Evolutionary conservation across 2,113 vertebrate species (phyloP), one percentile per base, ranked within the genome.

Genomic region (Formicarius rufipectus): DNA sequence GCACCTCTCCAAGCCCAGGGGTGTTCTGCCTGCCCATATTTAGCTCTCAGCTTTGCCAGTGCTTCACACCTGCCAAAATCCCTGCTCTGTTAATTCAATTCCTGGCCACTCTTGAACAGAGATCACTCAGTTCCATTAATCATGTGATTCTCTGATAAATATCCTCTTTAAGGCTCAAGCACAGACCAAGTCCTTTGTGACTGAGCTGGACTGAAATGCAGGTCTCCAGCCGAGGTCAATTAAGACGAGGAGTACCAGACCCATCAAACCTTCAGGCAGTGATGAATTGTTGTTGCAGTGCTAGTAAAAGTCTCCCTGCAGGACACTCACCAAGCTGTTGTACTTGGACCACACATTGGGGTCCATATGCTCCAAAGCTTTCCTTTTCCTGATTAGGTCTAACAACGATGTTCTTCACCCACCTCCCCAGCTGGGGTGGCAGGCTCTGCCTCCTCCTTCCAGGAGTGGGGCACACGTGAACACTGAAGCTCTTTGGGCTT

Each of bases 281-380:
- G 94, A 97, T 96, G 93, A 95, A 96, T 97, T 94, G 91, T 68
- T 97, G 93, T 87, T 96, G 95, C 96, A 96, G 71, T 0, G 93
- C 87, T 96, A 88, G 94, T 89, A 94, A 97, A 97, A 97, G 95
- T 81, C 91, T 97, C 94, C 95, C 96, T 95, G 95, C 95, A 95
- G 95, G 94, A 96, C 93, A 79, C 87, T 95, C 93, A 96, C 93
- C 95, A 97, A 96, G 96, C 96, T 97, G 96, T 91, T 95, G 93
- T 97, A 27, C 77, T 95, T 95, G 89, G 96, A 94, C 89, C 96
- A 91, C 96, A 96, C 95, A 27, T 60, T 95, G 89, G 93, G 89
- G 78, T 94, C 96, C 96, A 95, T 95, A 95, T 97, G 96, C 84
- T 95, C 87, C 91, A 79, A 91, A 97, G 84, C 56, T 95, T 82